Percentiles rank a stretch among this genome's conserved stretches.
Conservation (phyloP, 2,888 invertebrate genomes). For the Hydrotaea diabolus region DNA sequence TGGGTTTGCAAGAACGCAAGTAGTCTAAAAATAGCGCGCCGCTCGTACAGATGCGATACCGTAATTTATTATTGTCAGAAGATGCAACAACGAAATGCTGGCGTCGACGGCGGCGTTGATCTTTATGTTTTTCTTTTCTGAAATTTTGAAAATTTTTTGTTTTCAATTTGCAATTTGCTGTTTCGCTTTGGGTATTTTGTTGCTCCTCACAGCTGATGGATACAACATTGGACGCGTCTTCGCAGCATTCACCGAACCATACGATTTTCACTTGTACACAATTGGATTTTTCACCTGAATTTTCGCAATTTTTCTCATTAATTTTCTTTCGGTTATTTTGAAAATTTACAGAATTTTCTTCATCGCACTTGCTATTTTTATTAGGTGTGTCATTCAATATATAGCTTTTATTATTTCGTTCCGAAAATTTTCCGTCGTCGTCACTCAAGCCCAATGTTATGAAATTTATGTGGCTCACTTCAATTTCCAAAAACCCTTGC, state of each 20-base stretch:
- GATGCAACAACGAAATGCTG: conserved; percentile 49
- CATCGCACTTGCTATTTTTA: conserved; percentile 58
- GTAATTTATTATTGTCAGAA: conserved; percentile 69
- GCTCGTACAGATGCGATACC: conserved; percentile 72
- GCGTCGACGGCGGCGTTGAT: too few relatives aligned
- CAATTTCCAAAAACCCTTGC: conserved; percentile 71
- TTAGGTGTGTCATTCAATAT: conserved; percentile 62
- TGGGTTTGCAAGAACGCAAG: conserved; percentile 74
- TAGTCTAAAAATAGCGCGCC: conserved; percentile 76
- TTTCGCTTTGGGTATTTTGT: too few relatives aligned
- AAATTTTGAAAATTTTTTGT: conserved; percentile 29
- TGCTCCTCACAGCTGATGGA: conserved; percentile 47
- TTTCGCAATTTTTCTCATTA: conserved; percentile 68
- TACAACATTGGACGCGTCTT: conserved; percentile 61
- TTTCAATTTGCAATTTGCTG: not conserved
- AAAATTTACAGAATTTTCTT: conserved; percentile 66
- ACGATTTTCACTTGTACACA: conserved; percentile 69
- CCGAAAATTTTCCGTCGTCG: conserved; percentile 26
- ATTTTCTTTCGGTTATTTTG: conserved; percentile 50
- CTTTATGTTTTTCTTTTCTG: conserved; percentile 48
- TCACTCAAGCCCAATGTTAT: conserved; percentile 70
- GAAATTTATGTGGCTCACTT: conserved; percentile 74
- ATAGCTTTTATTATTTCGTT: conserved; percentile 68
- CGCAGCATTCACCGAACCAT: conserved; percentile 74
- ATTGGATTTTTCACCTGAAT: conserved; percentile 27